Evolutionary conservation across 1,140 invertebrate species (phyloP).

Genomic region (Drosophila leontia): DNA sequence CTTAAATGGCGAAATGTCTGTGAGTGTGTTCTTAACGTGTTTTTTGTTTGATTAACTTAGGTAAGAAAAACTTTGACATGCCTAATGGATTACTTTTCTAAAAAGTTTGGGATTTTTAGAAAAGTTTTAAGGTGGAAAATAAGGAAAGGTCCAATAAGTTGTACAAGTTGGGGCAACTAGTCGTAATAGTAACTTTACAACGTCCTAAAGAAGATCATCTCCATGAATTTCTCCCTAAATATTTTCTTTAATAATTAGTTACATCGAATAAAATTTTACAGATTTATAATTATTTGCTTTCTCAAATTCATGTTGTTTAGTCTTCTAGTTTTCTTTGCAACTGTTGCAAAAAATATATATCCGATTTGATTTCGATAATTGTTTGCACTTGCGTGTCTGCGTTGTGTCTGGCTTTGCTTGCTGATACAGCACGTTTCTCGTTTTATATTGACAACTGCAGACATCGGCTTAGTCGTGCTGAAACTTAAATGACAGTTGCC

Average conservation of each 20-base stretch:
- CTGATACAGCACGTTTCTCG: slow-evolving; percentile 7
- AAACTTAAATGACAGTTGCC: slow-evolving; percentile 26
- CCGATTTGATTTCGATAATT: background rate
- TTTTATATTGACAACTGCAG: slow-evolving; percentile 40
- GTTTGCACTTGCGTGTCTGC: slow-evolving; percentile 28
- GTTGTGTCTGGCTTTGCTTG: slow-evolving; percentile 25
- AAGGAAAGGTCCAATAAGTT: background rate
- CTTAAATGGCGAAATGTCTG: background rate
- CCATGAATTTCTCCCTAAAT: background rate
- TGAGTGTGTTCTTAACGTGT: slow-evolving; percentile 5
- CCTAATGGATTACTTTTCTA: slow-evolving; percentile 1
- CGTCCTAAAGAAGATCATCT: no score
- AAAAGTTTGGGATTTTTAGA: background rate
- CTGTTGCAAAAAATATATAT: background rate
- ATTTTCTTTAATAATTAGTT: background rate
- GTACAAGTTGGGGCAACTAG: background rate
- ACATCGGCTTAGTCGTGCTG: slow-evolving; percentile 19
- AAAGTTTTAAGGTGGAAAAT: background rate
- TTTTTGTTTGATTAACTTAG: slow-evolving; percentile 26
- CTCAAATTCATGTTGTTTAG: slow-evolving; percentile 2
- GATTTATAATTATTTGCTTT: background rate
- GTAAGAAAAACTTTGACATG: slow-evolving; percentile 11
- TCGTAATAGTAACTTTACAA: background rate
- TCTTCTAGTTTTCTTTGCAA: background rate
- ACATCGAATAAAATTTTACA: background rate